These are phyloP conservation scores for Orchestes rusci DNA, from an alignment of 2,888 invertebrate species.

Conservation along the genomic window DNA sequence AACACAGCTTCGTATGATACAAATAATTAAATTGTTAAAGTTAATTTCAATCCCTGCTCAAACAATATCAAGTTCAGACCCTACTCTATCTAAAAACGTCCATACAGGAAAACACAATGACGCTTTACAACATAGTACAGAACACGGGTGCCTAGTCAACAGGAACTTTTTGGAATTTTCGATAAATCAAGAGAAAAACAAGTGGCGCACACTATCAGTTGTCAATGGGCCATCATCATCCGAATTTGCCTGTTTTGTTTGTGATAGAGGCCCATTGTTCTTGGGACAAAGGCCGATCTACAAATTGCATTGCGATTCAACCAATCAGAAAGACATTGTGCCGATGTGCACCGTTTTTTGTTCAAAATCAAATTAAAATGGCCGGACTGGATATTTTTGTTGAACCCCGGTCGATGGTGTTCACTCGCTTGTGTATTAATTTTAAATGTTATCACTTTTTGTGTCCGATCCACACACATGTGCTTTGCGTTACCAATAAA, in stretches of 20 bases:
- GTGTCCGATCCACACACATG: too few relatives aligned
- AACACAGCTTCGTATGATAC: too few relatives aligned
- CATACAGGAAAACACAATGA: too few relatives aligned
- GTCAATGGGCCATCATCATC: constrained; percentile 19
- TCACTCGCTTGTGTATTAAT: neutral
- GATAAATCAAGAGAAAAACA: constrained; percentile 24
- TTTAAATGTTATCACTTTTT: constrained; percentile 1
- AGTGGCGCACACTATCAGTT: constrained; percentile 15
- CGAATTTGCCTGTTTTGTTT: constrained; percentile 40
- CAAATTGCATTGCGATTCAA: constrained; percentile 47
- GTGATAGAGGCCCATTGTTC: constrained; percentile 43
- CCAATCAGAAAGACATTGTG: constrained; percentile 46
- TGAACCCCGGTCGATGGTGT: neutral
- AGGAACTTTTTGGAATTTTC: constrained; percentile 23
- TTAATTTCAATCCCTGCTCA: too few relatives aligned
- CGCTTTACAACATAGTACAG: constrained; percentile 5
- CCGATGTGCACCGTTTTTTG: constrained; percentile 36
- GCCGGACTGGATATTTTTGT: neutral
- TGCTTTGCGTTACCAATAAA: too few relatives aligned
- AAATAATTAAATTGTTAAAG: too few relatives aligned
- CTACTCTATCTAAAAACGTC: too few relatives aligned
- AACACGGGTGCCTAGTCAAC: constrained; percentile 11
- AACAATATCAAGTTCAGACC: too few relatives aligned
- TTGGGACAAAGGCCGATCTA: constrained; percentile 41
- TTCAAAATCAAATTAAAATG: constrained; percentile 36